phyloP scores from a whole-genome alignment of 2,888 invertebrate species.

The Dioctria linearis region DNA sequence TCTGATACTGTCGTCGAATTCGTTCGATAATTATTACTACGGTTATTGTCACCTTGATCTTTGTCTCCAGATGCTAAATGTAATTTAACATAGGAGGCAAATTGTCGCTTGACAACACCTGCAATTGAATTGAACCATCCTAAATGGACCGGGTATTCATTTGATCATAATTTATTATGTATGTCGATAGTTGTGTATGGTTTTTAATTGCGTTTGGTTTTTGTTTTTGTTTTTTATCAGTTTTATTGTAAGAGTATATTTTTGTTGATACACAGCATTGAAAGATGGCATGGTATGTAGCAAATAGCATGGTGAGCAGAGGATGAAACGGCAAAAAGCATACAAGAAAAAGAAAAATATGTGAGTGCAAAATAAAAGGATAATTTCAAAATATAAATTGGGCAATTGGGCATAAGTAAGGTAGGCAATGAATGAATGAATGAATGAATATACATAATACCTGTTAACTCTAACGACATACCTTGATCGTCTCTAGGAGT shows the following conservation, averaged over 20 bases:
- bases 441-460: not conserved
- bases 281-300: slow-evolving; percentile 31
- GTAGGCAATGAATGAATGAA: not conserved
- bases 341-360: slow-evolving; percentile 34
- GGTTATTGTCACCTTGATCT: slow-evolving; percentile 58
- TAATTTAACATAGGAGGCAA: slow-evolving; percentile 87
- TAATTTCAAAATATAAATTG: not conserved
- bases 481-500: slow-evolving; percentile 62
- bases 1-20: slow-evolving; percentile 51
- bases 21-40: slow-evolving; percentile 56
- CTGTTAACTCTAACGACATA: slow-evolving; percentile 52
- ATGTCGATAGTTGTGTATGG: slow-evolving; percentile 37
- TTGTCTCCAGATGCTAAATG: slow-evolving; percentile 75
- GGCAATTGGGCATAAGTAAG: not conserved
- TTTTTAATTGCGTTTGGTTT: slow-evolving; percentile 30
- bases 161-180: slow-evolving; percentile 45
- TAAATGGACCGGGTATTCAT: slow-evolving; percentile 56
- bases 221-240: not conserved
- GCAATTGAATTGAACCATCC: slow-evolving; percentile 80
- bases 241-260: not conserved
- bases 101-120: slow-evolving; percentile 83
- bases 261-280: slow-evolving; percentile 30
- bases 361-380: not conserved
- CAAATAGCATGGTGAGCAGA: slow-evolving; percentile 50
- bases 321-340: slow-evolving; percentile 54